Evolutionary conservation across 2,888 invertebrate species (phyloP), one percentile per base, ranked within the genome.

Genomic region (Muschampia plurimacula): DNA sequence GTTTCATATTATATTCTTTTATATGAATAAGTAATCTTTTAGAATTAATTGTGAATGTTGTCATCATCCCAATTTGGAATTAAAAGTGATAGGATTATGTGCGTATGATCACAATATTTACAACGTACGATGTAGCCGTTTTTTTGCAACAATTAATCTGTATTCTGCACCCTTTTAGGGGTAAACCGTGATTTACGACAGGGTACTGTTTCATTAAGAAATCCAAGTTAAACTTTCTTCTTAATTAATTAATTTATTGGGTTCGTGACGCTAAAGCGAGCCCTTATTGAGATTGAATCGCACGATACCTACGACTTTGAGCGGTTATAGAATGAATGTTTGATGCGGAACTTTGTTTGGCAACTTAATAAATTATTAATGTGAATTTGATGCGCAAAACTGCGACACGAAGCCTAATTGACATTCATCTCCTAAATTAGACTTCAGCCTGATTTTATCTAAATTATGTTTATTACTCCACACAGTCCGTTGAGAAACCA

Each of bases 221-320:
- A 12, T 46, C 52, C 39, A 15, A 73, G 67, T 70, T 74, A 28
- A 39, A 57, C 62, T 73, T 39, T 36, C 69, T 13, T 49, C 65
- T 41, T 57, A 71, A 75, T 75, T 73, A 73, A 75, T 71, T 62
- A 71, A 73, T 68, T 73, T 69, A 75, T 67, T 64, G 67, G n/a
- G 44, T 55, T 66, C 59, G 67, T 64, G 67, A 32, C 59, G 69
- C 60, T 74, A 64, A 75, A 74, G 28, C 63, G 57, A 36, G 49
- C 67, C 59, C 46, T 68, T 72, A 72, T 66, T 71, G 49, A 66
- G 36, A 66, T 64, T 64, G 52, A 63, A 55, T 60, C 60, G 46
- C 46, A 60, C 32, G 1, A 15, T 55, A 22, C 2, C 10, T 69
- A 49, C 28, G 41, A 63, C 22, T 63, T 63, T 13, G 46, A 39